These are phyloP conservation scores for Chondrosia reniformis DNA, from an alignment of 37 sponge, comb jelly and placozoan species.

Conservation along the genomic window DNA sequence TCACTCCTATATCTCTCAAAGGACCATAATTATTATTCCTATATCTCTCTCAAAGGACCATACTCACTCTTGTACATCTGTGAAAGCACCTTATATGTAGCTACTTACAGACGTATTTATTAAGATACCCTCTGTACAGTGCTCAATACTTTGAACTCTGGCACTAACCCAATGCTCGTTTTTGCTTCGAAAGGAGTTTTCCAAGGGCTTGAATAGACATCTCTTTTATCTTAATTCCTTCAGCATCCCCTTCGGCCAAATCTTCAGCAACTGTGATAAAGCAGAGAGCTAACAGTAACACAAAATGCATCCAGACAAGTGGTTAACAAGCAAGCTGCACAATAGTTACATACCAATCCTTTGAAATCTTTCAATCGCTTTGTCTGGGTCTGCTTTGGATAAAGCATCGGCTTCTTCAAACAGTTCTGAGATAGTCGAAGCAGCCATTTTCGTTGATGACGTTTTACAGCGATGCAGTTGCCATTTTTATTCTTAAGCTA, in stretches of 20 bases:
- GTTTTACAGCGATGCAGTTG: too few relatives aligned
- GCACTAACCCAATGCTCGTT: slow-evolving; percentile 55
- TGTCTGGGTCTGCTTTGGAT: slow-evolving; percentile 26
- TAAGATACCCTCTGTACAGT: too few relatives aligned
- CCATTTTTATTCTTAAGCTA: too few relatives aligned
- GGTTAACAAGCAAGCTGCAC: not conserved
- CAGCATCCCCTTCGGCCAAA: slow-evolving; percentile 9
- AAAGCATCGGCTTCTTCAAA: slow-evolving; percentile 35
- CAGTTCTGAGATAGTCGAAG: not conserved
- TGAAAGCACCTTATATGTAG: too few relatives aligned
- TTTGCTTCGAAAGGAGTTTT: slow-evolving; percentile 42
- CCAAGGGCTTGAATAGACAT: slow-evolving; percentile 64
- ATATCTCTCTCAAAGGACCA: too few relatives aligned
- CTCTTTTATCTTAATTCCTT: slow-evolving; percentile 64
- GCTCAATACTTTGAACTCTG: not conserved
- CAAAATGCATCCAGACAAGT: not conserved
- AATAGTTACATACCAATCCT: slow-evolving; percentile 44
- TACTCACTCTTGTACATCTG: too few relatives aligned
- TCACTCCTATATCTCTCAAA: too few relatives aligned
- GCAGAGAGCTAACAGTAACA: not conserved
- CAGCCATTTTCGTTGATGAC: slow-evolving; percentile 22
- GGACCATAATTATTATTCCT: too few relatives aligned
- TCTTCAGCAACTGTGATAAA: not conserved
- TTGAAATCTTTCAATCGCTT: slow-evolving; percentile 43
- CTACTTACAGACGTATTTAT: too few relatives aligned